Conservation (phyloP, 2,113 vertebrate genomes). For the Grammomys surdaster region DNA sequence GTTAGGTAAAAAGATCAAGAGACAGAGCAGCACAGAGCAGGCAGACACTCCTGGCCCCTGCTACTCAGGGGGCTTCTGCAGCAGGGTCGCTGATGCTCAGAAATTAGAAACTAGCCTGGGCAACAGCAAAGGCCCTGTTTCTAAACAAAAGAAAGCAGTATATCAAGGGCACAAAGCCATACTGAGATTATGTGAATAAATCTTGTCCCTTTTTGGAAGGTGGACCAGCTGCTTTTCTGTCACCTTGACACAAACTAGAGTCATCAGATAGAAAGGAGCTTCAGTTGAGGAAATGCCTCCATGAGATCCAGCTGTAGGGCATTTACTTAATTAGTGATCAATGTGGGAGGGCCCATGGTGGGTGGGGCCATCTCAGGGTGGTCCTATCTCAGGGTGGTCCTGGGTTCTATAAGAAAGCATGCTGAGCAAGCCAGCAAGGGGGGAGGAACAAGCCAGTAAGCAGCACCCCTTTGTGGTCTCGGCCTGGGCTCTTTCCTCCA, state of each 20-base stretch:
- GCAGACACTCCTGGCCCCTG: neutral
- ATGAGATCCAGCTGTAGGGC: neutral
- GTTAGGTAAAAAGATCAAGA: neutral
- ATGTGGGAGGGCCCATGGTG: neutral
- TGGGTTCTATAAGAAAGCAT: neutral
- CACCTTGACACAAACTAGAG: neutral
- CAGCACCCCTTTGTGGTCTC: neutral
- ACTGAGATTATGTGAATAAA: neutral
- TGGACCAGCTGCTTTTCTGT: neutral
- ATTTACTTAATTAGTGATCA: neutral
- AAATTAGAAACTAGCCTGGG: neutral
- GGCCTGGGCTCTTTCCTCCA: neutral
- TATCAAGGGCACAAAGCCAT: neutral
- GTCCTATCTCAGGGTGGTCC: neutral
- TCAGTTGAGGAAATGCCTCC: neutral
- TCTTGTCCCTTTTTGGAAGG: neutral
- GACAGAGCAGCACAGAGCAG: accelerated
- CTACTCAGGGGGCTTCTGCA: neutral
- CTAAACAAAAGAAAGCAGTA: neutral
- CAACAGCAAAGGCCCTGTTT: too few species aligned
- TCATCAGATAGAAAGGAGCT: neutral
- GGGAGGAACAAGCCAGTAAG: neutral
- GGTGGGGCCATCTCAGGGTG: neutral
- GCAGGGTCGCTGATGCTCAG: neutral
- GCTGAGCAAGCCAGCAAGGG: neutral